Percentiles rank a stretch among this genome's conserved stretches.
Evolutionary conservation across 2,888 invertebrate species (phyloP).

Genomic region (Lamellibrachia satsuma): DNA sequence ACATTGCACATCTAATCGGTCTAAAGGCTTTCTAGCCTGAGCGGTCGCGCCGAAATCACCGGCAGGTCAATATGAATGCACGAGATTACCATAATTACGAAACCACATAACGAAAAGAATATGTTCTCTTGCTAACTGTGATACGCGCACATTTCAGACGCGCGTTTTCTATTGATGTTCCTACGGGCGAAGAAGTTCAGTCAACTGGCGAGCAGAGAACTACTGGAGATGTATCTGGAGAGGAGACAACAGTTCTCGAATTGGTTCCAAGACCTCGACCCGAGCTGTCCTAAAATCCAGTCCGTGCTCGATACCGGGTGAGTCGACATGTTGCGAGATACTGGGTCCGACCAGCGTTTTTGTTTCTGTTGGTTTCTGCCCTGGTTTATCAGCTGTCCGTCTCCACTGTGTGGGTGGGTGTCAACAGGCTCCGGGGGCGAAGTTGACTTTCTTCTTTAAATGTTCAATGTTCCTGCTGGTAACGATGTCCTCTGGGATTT

Average conservation of each 20-base stretch:
- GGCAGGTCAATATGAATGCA: background rate
- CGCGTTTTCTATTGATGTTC: constrained; percentile 44
- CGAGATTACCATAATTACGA: background rate
- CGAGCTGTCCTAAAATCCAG: constrained; percentile 28
- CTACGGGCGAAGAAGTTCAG: constrained; percentile 48
- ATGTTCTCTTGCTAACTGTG: background rate
- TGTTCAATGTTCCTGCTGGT: background rate
- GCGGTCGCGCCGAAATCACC: background rate
- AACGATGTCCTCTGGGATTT: background rate
- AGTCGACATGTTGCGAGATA: background rate
- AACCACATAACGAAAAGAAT: background rate
- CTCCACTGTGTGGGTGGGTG: too few species aligned
- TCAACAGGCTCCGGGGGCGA: background rate
- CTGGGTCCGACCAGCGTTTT: background rate
- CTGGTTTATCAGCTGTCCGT: too few species aligned
- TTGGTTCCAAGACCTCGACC: constrained; percentile 38
- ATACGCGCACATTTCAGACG: constrained; percentile 39
- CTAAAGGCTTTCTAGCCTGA: too few species aligned
- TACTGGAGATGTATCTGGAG: constrained; percentile 43
- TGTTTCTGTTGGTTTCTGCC: background rate
- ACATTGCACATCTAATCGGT: too few species aligned
- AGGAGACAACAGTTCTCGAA: constrained; percentile 34
- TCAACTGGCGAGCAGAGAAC: constrained; percentile 43
- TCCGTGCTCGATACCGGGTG: constrained; percentile 39
- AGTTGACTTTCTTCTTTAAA: background rate